These are phyloP conservation scores for Mercenaria mercenaria DNA, from an alignment of 1,140 invertebrate genomes.

Conservation along the genomic window DNA sequence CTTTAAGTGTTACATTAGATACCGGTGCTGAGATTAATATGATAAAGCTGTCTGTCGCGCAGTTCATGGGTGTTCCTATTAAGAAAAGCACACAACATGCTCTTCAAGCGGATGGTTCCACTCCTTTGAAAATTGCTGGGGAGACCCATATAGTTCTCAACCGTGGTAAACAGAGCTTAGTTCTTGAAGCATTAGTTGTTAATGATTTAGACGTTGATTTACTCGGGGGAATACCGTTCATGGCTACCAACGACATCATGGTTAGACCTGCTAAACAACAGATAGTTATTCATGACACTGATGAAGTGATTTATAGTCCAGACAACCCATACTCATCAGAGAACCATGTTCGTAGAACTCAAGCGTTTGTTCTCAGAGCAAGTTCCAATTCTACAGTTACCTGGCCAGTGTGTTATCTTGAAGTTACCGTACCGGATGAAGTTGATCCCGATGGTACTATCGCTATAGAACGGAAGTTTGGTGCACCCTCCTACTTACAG, in stretches of 20 bases:
- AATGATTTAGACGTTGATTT: constrained; percentile 61
- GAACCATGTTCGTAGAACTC: background rate
- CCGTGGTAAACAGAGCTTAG: background rate
- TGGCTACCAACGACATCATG: background rate
- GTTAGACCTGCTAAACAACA: background rate
- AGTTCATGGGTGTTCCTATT: background rate
- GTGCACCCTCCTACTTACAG: background rate
- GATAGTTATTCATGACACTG: background rate
- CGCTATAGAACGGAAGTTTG: constrained; percentile 26
- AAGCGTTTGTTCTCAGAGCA: too few relatives aligned
- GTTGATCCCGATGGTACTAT: constrained; percentile 26
- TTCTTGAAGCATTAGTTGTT: constrained; percentile 63
- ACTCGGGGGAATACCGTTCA: constrained; percentile 56
- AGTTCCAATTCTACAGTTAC: background rate
- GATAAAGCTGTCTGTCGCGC: constrained; percentile 1
- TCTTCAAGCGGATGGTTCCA: constrained; percentile 62
- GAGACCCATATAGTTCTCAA: constrained; percentile 52
- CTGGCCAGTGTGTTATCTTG: constrained; percentile 65
- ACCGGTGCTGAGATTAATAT: constrained; percentile 41
- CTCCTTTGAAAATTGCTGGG: constrained; percentile 39
- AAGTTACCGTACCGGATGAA: constrained; percentile 55
- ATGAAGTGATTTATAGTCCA: background rate
- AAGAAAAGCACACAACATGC: constrained; percentile 36
- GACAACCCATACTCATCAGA: background rate
- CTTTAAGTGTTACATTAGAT: constrained; percentile 21